Base-by-base conservation (phyloP, 2,797 vertebrate genomes). In the Sebastes iracundus region DNA sequence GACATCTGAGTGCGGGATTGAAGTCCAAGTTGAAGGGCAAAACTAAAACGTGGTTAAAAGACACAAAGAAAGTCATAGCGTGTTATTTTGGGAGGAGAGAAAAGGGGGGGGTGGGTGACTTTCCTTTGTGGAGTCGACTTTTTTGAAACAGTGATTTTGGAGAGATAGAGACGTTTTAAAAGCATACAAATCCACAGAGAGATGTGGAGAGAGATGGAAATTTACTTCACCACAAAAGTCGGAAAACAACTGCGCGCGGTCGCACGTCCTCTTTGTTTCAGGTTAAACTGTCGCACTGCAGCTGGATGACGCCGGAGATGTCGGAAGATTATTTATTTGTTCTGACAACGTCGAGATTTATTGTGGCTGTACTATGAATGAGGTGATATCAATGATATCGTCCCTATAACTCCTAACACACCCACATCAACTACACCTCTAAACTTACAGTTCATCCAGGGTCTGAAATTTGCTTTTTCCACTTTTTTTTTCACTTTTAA, bases 21-120 rank as follows among this genome's bases (percentile, higher is more conserved):
- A 93, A 92, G 91, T 79, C 72, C 70, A 56, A 75, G 89, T 87
- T 88, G 87, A 87, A 88, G 89, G 87, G 75, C 79, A 63, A 68
- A 82, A 80, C 75, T 60, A 84, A 84, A 86, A 87, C 9, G 65
- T 58, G 80, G 64, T 86, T 90, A 68, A 87, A 81, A 87, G 80
- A 68, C 67, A 75, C 68, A 76, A 55, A 89, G 70, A 27, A 20
- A 82, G 82, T 75, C 56, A 2, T 10, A 46, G 63, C 2, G 79
- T 79, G 84, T 85, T 84, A 85, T 87, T 88, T 82, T 77, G 58
- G 82, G 81, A 81, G 60, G 35, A 63, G 66, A 61, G 55, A 49
- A 18, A 3, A 3, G 2, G 14, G 14, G 1, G 65, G 2, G n/a
- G 25, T 16, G 66, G 72, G 83, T 82, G 90, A 85, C 86, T 88